A percentile compares a stretch with the other conserved stretches of the same genome.
phyloP scores from a whole-genome alignment of 1,140 invertebrate genomes.

The Caerostris extrusa region DNA sequence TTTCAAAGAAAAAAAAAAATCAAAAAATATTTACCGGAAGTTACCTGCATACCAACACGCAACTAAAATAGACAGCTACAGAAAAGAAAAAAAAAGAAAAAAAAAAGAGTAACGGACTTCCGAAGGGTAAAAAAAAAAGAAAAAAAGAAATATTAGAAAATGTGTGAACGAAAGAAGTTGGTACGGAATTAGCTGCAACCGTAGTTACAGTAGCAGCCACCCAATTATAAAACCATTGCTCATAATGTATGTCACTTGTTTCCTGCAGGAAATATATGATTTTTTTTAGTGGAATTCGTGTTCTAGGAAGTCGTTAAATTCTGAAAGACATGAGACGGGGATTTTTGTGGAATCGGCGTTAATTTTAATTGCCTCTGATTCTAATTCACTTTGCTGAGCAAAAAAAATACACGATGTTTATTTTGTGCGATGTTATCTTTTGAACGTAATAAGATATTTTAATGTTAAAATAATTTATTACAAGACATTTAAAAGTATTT shows the following conservation, averaged over 20 bases:
- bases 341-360: too few relatives aligned
- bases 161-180: conserved; percentile 22
- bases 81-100: background rate
- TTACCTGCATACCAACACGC: background rate
- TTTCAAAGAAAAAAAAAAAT: background rate
- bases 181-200: conserved; percentile 72
- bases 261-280: background rate
- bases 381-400: too few relatives aligned
- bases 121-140: background rate
- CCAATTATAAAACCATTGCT: conserved; percentile 73
- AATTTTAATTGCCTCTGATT: too few relatives aligned
- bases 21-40: conserved; percentile 21
- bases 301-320: background rate
- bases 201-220: conserved; percentile 27
- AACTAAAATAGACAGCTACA: background rate
- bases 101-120: background rate
- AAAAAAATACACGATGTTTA: too few relatives aligned
- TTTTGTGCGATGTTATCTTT: too few relatives aligned
- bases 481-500: too few relatives aligned
- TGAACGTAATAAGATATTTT: too few relatives aligned
- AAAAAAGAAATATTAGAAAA: background rate
- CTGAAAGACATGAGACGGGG: background rate
- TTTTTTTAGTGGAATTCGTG: background rate
- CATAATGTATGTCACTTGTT: conserved; percentile 64
- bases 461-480: too few relatives aligned